A percentile compares a stretch with the other conserved stretches of the same genome.
phyloP scores from a whole-genome alignment of 2,797 vertebrate species.

The Ctenopoma kingsleyae region DNA sequence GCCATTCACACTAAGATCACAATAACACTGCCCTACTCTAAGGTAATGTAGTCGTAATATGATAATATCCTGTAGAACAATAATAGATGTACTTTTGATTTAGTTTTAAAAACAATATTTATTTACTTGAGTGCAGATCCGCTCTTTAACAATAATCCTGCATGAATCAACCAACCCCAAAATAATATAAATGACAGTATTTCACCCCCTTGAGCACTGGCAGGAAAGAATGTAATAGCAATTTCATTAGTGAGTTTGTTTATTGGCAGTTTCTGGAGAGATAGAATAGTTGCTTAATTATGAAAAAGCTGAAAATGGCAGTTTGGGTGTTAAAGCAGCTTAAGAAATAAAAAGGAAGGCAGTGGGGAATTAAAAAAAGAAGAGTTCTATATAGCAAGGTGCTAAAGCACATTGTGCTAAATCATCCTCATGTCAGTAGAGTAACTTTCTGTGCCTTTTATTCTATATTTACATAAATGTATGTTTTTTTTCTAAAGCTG shows the following conservation, averaged over 20 bases:
- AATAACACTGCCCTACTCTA: background rate
- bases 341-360: constrained; percentile 53
- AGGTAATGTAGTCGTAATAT: background rate
- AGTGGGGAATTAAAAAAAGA: constrained; percentile 35
- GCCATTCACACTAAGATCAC: background rate
- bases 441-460: constrained; percentile 20
- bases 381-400: constrained; percentile 39
- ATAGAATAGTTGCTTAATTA: constrained; percentile 66
- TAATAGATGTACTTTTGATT: constrained; percentile 11
- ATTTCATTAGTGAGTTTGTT: constrained; percentile 65
- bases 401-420: constrained; percentile 5
- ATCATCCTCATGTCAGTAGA: constrained; percentile 35
- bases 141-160: constrained; percentile 16
- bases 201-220: constrained; percentile 36
- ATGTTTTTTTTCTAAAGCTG: background rate
- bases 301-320: constrained; percentile 29
- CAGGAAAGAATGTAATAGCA: constrained; percentile 47
- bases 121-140: constrained; percentile 21
- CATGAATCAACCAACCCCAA: constrained; percentile 36
- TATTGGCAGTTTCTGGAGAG: constrained; percentile 49
- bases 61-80: constrained; percentile 7
- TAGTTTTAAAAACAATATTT: background rate
- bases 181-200: constrained; percentile 53
- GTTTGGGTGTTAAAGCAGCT: constrained; percentile 35
- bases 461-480: background rate